Percentiles rank a stretch among this genome's conserved stretches.
phyloP scores from a whole-genome alignment of 2,888 invertebrate species.

The Cybosia mesomella region DNA sequence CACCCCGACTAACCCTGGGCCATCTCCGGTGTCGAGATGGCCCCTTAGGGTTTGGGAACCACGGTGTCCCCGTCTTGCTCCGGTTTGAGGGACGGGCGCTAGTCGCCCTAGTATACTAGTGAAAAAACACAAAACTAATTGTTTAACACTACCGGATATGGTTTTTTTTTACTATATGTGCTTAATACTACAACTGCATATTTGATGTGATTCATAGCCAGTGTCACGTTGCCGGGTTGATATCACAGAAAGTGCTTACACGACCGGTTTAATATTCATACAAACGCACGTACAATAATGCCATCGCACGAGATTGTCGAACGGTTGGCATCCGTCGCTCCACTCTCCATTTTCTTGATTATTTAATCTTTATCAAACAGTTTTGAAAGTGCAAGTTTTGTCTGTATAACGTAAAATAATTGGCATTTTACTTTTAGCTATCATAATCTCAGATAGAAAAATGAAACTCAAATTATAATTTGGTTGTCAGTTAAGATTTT shows the following conservation, averaged over 20 bases:
- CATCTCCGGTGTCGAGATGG: too few relatives aligned
- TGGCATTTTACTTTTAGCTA: background rate
- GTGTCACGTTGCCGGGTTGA: background rate
- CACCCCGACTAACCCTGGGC: too few relatives aligned
- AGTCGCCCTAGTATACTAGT: too few relatives aligned
- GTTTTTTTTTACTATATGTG: background rate
- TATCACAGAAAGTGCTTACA: background rate
- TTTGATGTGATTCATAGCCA: background rate
- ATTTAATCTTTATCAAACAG: background rate
- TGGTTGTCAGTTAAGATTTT: too few relatives aligned
- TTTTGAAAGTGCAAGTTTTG: constrained; percentile 1
- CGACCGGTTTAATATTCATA: background rate
- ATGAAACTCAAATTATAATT: too few relatives aligned
- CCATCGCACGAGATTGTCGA: background rate
- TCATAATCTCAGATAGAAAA: too few relatives aligned
- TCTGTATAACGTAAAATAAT: background rate
- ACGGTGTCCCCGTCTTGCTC: too few relatives aligned
- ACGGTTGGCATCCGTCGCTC: background rate
- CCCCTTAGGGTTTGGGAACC: too few relatives aligned
- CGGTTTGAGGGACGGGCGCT: too few relatives aligned
- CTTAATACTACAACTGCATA: background rate
- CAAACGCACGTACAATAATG: background rate
- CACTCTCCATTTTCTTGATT: background rate
- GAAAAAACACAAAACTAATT: too few relatives aligned
- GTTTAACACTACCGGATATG: too few relatives aligned